Evolutionary conservation across 2,888 invertebrate genomes (phyloP).

Genomic region (Imbricaverruca yamaguchii): DNA sequence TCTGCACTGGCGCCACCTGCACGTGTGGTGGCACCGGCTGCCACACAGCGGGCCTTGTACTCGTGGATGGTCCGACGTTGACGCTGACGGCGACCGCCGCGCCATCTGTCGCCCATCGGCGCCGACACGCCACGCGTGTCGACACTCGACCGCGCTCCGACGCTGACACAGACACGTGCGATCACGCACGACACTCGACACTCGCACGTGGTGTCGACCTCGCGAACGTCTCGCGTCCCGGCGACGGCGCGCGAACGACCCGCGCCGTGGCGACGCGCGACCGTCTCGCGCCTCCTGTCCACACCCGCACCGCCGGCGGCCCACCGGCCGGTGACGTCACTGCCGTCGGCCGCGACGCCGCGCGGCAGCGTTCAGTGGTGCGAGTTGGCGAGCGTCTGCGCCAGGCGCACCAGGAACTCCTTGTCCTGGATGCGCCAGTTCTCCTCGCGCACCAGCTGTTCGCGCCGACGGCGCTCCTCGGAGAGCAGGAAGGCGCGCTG

Average conservation of each 20-base stretch:
- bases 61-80: not conserved
- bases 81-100: not conserved
- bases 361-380: not conserved
- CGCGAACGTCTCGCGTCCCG: not conserved
- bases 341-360: not conserved
- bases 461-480: conserved; percentile 18
- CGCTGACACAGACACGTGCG: no score
- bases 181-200: no score
- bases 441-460: conserved; percentile 18
- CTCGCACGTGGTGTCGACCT: no score
- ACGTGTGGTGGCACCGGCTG: not conserved
- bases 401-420: conserved; percentile 20
- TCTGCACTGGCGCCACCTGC: not conserved
- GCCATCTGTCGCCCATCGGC: not conserved
- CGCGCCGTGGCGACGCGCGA: no score
- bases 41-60: not conserved
- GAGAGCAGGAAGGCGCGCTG: conserved; percentile 17
- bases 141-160: not conserved
- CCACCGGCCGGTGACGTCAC: not conserved
- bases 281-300: no score
- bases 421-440: conserved; percentile 16
- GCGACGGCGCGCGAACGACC: no score
- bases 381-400: conserved; percentile 9
- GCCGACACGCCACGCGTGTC: not conserved
- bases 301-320: no score